Conservation (phyloP, 2,797 vertebrate genomes). For the Halcyon badia region DNA sequence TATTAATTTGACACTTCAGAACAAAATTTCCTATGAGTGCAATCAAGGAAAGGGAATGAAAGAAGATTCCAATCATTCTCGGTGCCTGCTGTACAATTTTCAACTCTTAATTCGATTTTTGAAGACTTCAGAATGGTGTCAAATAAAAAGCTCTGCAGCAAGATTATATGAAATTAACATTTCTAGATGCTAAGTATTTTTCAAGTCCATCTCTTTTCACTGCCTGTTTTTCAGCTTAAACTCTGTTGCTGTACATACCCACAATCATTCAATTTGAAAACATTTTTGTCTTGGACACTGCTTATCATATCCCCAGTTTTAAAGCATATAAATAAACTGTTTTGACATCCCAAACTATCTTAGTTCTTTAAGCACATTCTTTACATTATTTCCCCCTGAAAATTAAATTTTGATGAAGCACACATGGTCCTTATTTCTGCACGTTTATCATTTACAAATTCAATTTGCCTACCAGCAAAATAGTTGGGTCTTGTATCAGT, state of each 20-base stretch:
- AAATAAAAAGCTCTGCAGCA: background rate
- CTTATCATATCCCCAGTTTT: background rate
- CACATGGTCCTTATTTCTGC: background rate
- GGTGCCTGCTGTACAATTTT: background rate
- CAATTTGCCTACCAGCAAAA: background rate
- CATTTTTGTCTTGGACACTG: background rate
- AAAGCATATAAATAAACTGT: background rate
- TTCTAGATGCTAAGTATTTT: background rate
- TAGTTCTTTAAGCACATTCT: background rate
- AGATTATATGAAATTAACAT: background rate
- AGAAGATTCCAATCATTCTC: background rate
- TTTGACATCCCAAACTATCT: background rate
- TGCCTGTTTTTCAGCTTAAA: background rate
- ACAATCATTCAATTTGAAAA: background rate
- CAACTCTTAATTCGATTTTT: background rate
- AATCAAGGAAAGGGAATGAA: background rate
- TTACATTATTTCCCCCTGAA: background rate
- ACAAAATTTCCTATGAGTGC: background rate
- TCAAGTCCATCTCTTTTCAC: background rate
- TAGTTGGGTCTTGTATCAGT: background rate
- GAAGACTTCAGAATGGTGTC: fast-evolving
- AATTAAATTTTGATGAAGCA: background rate
- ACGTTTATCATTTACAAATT: background rate
- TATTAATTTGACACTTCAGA: background rate
- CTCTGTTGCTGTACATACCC: background rate